Conservation (phyloP, 1,140 invertebrate genomes). For the Streblospio benedicti region DNA sequence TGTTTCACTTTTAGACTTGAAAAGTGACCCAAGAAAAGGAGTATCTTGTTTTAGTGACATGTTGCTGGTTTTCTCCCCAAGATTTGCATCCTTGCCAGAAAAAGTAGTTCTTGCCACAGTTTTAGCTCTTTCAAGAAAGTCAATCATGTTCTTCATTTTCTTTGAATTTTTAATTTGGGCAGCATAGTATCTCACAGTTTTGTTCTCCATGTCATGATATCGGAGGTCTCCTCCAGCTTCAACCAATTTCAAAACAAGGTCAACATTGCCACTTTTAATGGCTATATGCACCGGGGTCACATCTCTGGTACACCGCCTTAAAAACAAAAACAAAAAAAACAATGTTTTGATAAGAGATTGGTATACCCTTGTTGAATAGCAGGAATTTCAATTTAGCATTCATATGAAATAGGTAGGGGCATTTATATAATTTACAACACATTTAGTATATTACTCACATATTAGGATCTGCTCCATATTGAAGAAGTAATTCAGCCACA, state of each 20-base stretch:
- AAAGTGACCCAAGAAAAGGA: constrained; percentile 13
- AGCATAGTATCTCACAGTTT: constrained; percentile 37
- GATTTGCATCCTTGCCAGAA: too few relatives aligned
- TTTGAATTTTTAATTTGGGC: constrained; percentile 27
- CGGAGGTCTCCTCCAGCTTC: constrained; percentile 47
- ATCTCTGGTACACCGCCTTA: constrained; percentile 31
- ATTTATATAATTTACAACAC: too few relatives aligned
- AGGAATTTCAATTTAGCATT: too few relatives aligned
- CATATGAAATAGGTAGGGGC: too few relatives aligned
- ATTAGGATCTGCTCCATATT: too few relatives aligned
- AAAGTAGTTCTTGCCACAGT: too few relatives aligned
- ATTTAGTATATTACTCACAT: too few relatives aligned
- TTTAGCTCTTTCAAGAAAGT: too few relatives aligned
- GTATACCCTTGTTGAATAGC: too few relatives aligned
- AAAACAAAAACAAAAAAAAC: too few relatives aligned
- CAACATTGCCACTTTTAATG: constrained; percentile 38
- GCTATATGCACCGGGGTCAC: constrained; percentile 47
- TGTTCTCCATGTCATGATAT: constrained; percentile 39
- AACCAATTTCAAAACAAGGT: constrained; percentile 38
- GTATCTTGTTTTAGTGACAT: constrained; percentile 32
- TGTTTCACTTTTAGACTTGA: neutral
- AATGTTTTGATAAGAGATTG: too few relatives aligned
- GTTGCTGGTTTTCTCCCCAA: constrained; percentile 29
- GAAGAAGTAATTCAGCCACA: too few relatives aligned
- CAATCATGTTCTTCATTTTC: constrained; percentile 29